Percentiles rank a stretch among this genome's conserved stretches.
Conservation (phyloP, 2,113 vertebrate genomes). For the Gavia stellata region DNA sequence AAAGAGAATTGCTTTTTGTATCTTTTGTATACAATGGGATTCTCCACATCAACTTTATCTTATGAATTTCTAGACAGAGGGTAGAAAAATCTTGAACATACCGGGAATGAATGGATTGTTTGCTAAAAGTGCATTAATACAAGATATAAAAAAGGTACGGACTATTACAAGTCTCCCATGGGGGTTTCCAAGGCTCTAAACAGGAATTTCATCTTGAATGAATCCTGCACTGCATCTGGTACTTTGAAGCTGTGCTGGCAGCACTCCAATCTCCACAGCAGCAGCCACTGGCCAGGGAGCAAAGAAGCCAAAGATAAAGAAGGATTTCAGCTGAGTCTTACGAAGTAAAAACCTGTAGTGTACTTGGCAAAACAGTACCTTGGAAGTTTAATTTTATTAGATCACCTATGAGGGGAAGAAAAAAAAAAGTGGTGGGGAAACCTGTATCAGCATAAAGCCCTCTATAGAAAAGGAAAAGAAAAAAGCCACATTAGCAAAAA, state of each 20-base stretch:
- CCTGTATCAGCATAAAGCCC: not conserved
- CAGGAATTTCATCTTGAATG: not conserved
- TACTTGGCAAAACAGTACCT: not conserved
- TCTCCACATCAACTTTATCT: not conserved
- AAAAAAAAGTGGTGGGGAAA: not conserved
- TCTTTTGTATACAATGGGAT: not conserved
- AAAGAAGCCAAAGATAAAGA: not conserved
- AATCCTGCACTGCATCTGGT: not conserved
- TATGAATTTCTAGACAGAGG: not conserved
- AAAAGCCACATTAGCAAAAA: not conserved
- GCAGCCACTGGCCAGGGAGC: not conserved
- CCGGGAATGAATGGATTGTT: not conserved
- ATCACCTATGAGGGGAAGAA: not conserved
- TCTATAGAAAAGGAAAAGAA: not conserved
- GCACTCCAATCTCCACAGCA: not conserved
- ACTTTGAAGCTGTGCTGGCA: slow-evolving; percentile 23
- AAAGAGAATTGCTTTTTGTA: not conserved
- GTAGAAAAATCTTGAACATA: not conserved
- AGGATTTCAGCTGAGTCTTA: not conserved
- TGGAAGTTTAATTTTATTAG: not conserved
- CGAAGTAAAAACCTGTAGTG: not conserved
- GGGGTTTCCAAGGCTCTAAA: not conserved
- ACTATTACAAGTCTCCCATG: not conserved
- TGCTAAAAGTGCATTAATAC: not conserved
- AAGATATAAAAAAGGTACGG: not conserved